Conservation (phyloP, 2,113 vertebrate genomes). For the Siniperca chuatsi region DNA sequence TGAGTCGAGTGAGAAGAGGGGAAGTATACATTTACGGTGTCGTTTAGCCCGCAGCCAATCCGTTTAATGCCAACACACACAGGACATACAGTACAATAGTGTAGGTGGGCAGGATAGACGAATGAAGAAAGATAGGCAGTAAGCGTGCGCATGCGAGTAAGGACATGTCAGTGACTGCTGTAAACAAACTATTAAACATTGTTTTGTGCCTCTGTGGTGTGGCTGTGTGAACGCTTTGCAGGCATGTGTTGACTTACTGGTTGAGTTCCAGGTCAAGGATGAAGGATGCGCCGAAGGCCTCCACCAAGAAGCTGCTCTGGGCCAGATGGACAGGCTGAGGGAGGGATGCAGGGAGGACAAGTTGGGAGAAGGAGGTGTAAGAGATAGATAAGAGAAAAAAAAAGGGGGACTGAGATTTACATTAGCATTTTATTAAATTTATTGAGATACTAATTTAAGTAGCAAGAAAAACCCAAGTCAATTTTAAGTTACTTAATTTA, state of each 20-base stretch:
- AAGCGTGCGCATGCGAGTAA: not conserved
- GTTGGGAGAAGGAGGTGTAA: not conserved
- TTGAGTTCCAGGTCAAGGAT: slow-evolving; percentile 93
- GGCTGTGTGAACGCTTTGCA: slow-evolving; percentile 9
- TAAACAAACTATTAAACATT: not conserved
- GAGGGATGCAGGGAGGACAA: not conserved
- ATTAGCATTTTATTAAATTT: not conserved
- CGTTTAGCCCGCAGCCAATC: not conserved
- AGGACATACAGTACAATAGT: not conserved
- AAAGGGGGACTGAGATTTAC: not conserved
- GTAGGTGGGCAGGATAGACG: not conserved
- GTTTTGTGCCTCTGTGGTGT: not conserved
- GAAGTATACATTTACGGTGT: not conserved
- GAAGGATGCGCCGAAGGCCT: slow-evolving; percentile 89
- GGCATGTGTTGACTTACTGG: slow-evolving; percentile 87
- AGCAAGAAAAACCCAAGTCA: not conserved
- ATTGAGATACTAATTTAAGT: not conserved
- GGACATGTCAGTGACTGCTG: not conserved
- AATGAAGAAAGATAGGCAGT: not conserved
- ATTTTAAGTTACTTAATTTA: not conserved
- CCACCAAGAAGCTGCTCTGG: slow-evolving; percentile 90
- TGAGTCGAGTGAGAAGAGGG: not conserved
- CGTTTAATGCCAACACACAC: not conserved
- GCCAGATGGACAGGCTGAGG: slow-evolving; percentile 90
- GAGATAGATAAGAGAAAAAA: not conserved